phyloP scores from a whole-genome alignment of 2,797 vertebrate species.

The Kryptolebias ocellatus region DNA sequence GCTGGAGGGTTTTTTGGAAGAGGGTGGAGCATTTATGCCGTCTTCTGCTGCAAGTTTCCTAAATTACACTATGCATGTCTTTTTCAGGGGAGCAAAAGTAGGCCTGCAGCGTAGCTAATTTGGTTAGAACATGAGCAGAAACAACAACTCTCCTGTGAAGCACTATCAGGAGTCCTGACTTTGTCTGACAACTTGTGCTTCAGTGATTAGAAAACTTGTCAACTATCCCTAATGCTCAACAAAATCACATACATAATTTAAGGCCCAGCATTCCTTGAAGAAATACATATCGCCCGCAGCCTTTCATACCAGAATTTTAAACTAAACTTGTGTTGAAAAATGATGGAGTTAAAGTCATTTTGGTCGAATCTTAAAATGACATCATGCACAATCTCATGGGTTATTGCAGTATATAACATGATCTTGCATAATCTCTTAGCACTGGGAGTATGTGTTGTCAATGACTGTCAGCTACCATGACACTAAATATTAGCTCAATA shows the following conservation, averaged over 20 bases:
- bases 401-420: too few relatives aligned
- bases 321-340: too few relatives aligned
- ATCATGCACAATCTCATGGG: too few relatives aligned
- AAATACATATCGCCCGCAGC: too few relatives aligned
- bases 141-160: slow-evolving; percentile 69
- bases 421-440: too few relatives aligned
- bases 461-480: too few relatives aligned
- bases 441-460: too few relatives aligned
- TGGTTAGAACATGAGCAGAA: slow-evolving; percentile 87
- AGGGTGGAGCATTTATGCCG: slow-evolving; percentile 84
- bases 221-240: slow-evolving; percentile 20
- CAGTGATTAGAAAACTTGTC: slow-evolving; percentile 32
- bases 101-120: slow-evolving; percentile 86
- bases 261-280: neutral
- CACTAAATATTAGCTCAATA: too few relatives aligned
- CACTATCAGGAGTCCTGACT: slow-evolving; percentile 56
- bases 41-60: slow-evolving; percentile 84
- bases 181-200: slow-evolving; percentile 54
- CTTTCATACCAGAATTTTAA: too few relatives aligned
- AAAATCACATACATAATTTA: slow-evolving; percentile 20
- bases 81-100: slow-evolving; percentile 76
- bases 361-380: too few relatives aligned
- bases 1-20: slow-evolving; percentile 73
- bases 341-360: too few relatives aligned
- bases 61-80: slow-evolving; percentile 88